These are phyloP conservation scores for Corapipo altera DNA, from an alignment of 2,113 vertebrate genomes.

Conservation along the genomic window DNA sequence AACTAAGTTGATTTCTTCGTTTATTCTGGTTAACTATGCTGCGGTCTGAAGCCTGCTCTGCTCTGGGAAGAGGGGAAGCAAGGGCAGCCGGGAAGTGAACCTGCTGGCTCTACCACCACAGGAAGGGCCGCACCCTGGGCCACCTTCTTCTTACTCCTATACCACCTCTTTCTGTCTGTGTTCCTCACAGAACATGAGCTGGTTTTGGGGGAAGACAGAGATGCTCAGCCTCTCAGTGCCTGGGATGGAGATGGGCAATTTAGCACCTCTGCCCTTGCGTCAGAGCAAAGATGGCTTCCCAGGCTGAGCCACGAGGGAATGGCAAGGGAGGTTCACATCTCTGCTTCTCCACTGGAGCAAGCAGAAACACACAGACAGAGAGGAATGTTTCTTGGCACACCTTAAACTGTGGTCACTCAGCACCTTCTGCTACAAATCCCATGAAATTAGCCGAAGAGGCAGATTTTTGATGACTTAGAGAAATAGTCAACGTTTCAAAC, in stretches of 20 bases:
- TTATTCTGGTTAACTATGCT: background rate
- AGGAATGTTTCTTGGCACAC: background rate
- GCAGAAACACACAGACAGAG: background rate
- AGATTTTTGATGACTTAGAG: background rate
- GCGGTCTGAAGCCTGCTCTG: background rate
- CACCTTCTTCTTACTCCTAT: background rate
- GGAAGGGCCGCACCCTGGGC: background rate
- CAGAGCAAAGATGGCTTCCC: background rate
- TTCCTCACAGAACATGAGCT: rapidly evolving
- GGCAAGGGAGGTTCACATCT: background rate
- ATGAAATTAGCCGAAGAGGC: background rate
- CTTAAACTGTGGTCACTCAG: background rate
- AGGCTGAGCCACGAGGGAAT: background rate
- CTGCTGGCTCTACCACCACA: background rate
- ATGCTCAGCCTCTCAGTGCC: background rate
- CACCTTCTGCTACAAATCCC: background rate
- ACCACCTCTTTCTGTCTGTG: background rate
- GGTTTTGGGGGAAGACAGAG: background rate
- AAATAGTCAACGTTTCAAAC: background rate
- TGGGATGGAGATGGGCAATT: background rate
- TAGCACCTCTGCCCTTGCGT: background rate
- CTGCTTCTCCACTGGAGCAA: background rate
- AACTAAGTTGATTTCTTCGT: background rate
- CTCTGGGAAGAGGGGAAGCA: background rate
- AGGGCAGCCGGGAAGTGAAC: background rate